Evolutionary conservation across 2,797 vertebrate species (phyloP), one percentile per base, ranked within the genome.

Genomic region (Eurystomus glaucurus): DNA sequence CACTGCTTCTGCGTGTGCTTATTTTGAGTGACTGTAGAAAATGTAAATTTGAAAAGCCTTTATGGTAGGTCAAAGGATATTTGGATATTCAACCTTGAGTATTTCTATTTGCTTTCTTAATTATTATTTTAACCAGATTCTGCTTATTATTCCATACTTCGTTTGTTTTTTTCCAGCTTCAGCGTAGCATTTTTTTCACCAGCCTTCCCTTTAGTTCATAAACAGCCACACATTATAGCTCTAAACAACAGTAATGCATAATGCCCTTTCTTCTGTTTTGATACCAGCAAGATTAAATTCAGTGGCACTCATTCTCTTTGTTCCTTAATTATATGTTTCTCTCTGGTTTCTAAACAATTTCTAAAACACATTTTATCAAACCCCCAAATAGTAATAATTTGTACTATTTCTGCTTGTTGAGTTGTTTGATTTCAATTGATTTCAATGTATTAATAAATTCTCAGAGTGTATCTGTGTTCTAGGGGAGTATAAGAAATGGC

Each of bases 251-350:
- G 35, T 43, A 85, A 41, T 74, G 46, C n/a, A 33, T 81, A 91
- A 77, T 78, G 31, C 15, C 5, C 12, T 94, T 93, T 81, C 37
- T 78, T 91, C 55, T 85, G 5, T 77, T 91, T 84, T 85, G 68
- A 64, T 85, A 91, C 17, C 29, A 71, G 41, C 57, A 83, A 90
- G 57, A 81, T 61, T 84, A 90, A 95, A 90, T 84, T 80, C 51
- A 55, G 23, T 82, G 58, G 41, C 51, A 77, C 18, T 65, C 41
- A 14, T 74, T 93, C 25, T 76, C 17, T 77, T 88, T 92, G 28
- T 86, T 90, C 64, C 41, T 54, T 88, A 90, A 84, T 88, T 84
- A 54, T 26, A 75, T 10, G 31, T 48, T 95, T 94, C 54, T 92
- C 33, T 66, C 20, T 84, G 51, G 15, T 75, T 91, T 90, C 39